Conservation (phyloP, 2,113 vertebrate genomes). For the Thinocorus orbignyianus region DNA sequence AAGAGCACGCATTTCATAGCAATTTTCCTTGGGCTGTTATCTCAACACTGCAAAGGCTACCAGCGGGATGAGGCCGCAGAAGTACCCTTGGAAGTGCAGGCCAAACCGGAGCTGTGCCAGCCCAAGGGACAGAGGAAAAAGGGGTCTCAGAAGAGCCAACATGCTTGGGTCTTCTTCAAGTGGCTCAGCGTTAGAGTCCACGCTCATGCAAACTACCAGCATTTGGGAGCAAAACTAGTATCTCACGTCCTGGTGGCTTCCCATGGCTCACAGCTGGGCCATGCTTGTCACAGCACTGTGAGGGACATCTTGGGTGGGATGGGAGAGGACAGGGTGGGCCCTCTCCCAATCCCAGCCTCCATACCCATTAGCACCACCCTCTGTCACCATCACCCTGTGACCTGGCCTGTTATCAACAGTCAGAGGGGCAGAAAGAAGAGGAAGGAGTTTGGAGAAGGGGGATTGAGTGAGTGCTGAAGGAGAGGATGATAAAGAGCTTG, state of each 20-base stretch:
- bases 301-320: neutral
- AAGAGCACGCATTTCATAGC: accelerated
- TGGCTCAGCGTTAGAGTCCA: accelerated
- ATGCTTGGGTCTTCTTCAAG: accelerated
- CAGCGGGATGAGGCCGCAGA: neutral
- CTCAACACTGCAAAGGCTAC: neutral
- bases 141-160: neutral
- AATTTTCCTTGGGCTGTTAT: neutral
- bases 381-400: neutral
- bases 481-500: neutral
- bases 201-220: accelerated
- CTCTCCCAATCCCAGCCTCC: no score
- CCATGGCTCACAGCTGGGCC: neutral
- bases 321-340: neutral
- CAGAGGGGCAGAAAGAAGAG: neutral
- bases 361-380: neutral
- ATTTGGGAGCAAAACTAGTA: accelerated
- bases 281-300: accelerated
- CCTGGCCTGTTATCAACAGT: neutral
- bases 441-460: neutral
- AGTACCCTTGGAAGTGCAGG: accelerated
- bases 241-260: neutral
- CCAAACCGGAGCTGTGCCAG: neutral
- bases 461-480: neutral
- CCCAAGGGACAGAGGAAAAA: neutral